Percentiles rank a stretch among this genome's conserved stretches.
Conservation (phyloP, 2,888 invertebrate species). For the Torymus aiolomorphi region DNA sequence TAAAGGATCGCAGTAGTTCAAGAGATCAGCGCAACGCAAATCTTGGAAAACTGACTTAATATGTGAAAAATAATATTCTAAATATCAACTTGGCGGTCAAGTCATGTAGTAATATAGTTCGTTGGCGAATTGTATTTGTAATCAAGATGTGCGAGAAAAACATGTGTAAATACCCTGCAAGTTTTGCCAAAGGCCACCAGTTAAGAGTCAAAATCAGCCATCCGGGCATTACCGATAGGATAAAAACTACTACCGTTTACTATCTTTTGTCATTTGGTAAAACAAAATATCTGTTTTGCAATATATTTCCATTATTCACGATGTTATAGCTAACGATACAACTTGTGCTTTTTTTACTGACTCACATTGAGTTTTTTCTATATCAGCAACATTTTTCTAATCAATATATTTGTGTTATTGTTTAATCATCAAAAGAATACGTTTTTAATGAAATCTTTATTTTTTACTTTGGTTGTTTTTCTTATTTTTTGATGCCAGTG, state of each 20-base stretch:
- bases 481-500: slow-evolving; percentile 22
- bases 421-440: slow-evolving; percentile 36
- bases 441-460: slow-evolving; percentile 25
- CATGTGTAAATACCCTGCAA: slow-evolving; percentile 22
- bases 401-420: slow-evolving; percentile 37
- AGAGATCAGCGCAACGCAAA: too few species aligned
- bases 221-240: slow-evolving; percentile 66
- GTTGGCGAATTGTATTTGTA: not conserved
- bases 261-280: slow-evolving; percentile 38
- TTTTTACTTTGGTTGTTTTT: slow-evolving; percentile 39
- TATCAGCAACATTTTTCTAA: slow-evolving; percentile 37
- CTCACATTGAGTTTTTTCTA: slow-evolving; percentile 67
- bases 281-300: slow-evolving; percentile 41
- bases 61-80: too few species aligned
- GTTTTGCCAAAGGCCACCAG: slow-evolving; percentile 56
- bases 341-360: slow-evolving; percentile 53
- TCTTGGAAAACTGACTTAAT: too few species aligned
- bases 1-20: too few species aligned
- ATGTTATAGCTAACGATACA: slow-evolving; percentile 27
- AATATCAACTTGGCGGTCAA: too few species aligned
- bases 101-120: too few species aligned
- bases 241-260: slow-evolving; percentile 55
- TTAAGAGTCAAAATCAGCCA: slow-evolving; percentile 52
- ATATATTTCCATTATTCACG: slow-evolving; percentile 27
- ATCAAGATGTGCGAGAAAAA: not conserved